Conservation (phyloP, 2,888 invertebrate species). For the Philereme transversata region DNA sequence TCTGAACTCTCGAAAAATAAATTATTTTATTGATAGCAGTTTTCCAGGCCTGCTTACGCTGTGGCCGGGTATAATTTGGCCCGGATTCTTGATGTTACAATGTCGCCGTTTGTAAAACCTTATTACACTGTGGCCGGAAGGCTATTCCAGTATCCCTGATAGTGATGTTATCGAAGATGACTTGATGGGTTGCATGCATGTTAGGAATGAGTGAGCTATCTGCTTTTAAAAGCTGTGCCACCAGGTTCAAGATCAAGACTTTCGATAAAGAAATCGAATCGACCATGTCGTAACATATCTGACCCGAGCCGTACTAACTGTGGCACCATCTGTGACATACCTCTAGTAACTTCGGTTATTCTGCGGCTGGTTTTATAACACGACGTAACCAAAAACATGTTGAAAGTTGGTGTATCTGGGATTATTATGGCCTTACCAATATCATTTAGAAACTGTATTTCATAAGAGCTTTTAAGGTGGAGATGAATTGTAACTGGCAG, state of each 20-base stretch:
- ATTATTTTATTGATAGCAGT: too few relatives aligned
- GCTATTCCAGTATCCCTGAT: too few relatives aligned
- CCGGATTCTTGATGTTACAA: too few relatives aligned
- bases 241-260: conserved; percentile 71
- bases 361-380: conserved; percentile 47
- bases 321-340: conserved; percentile 6
- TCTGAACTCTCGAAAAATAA: too few relatives aligned
- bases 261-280: conserved; percentile 64
- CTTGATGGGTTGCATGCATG: too few relatives aligned
- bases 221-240: conserved; percentile 7
- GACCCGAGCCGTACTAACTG: conserved; percentile 48
- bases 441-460: conserved; percentile 44
- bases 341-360: conserved; percentile 9
- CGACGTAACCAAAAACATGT: conserved; percentile 54
- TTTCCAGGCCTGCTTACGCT: too few relatives aligned
- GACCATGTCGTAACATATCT: conserved; percentile 48
- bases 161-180: too few relatives aligned
- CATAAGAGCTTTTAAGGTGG: conserved; percentile 23
- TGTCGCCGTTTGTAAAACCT: too few relatives aligned
- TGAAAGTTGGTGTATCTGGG: conserved; percentile 49
- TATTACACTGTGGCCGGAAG: too few relatives aligned
- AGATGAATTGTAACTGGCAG: conserved; percentile 12
- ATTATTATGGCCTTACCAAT: conserved; percentile 39
- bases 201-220: conserved; percentile 12
- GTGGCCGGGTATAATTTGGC: too few relatives aligned